Evolutionary conservation across 2,888 invertebrate species (phyloP), one percentile per base, ranked within the genome.

Genomic region (Palloptera scutellata): DNA sequence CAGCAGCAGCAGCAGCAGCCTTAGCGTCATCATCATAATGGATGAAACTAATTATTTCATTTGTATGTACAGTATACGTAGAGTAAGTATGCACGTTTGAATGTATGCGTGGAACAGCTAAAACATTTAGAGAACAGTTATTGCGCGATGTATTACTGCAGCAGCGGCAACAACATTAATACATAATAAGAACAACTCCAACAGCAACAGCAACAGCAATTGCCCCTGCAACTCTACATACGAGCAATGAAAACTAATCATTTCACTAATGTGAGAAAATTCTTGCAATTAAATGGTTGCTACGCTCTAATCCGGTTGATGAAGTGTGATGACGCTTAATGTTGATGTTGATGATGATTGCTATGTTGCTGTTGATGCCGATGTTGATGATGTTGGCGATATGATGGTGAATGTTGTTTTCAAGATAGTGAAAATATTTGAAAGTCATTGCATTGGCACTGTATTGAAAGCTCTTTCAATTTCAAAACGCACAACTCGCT

Each of bases 241-340:
- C 20, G 17, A 53, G 59, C 11, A 20, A 51, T 55, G 57, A 60
- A 30, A 55, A 59, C 57, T 55, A 64, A 48, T 48, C 19, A 64
- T 61, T 65, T 58, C 48, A 55, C 66, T 61, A 66, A 68, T 68
- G 64, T 66, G 66, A 64, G 68, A 66, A 66, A 69, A 61, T 68
- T 68, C 68, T 62, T 55, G 17, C 61, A 45, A 55, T 41, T 61
- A 55, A 48, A 12, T 20, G 15, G n/a, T 51, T 12, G 30, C 30
- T 57, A n/a, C 57, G 20, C 15, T 57, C 57, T 13, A 30, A 57
- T 57, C 57, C 57, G 57, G 57, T n/a, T 41, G 41, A 15, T 40
- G 57, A 20, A 43, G 30, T 30, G 30, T 30, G 30, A 30, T 30
- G 30, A 30, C 30, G 30, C 30, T 30, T 30, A 30, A 30, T 30